Evolutionary conservation across 2,113 vertebrate species (phyloP), one percentile per base, ranked within the genome.

Genomic region (Pseudorectes ferrugineus): DNA sequence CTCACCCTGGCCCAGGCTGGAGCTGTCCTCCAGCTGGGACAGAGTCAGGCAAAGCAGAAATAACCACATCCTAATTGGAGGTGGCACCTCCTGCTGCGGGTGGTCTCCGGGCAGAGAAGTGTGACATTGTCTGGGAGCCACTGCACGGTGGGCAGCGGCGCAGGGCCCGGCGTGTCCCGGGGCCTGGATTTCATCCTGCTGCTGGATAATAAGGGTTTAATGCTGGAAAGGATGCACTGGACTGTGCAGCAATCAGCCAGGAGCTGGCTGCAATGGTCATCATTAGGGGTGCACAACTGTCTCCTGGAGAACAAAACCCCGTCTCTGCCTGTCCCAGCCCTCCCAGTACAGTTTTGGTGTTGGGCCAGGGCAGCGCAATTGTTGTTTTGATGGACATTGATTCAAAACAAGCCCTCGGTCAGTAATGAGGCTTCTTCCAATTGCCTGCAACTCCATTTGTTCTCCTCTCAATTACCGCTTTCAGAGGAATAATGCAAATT

Each of bases 391-490:
- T 4, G 43, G 68, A 38, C 5, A 9, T 7, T 5, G 31, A 21
- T 90, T 90, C 75, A 40, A 73, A 88, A 82, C 85, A 87, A 78
- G 89, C 67, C 75, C 49, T 82, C 45, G 14, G 52, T 21, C 57
- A 57, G 82, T 94, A 96, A 96, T 72, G 77, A 91, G 93, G 63
- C 70, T 87, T 77, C 45, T 46, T 92, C 91, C 52, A 54, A 93
- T 59, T 81, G 96, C 71, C 84, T 78, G 76, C 72, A 82, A 93
- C 74, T 94, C 58, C 28, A 1, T 93, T 97, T 97, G 93, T 95
- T 91, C 93, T 91, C 65, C 71, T 70, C 89, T 95, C 94, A 96
- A 95, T 97, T 97, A 96, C 94, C 10, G 78, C 80, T 92, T 96
- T 81, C 91, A 91, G 45, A 79, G 61, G 88, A 94, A 95, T 86